Evolutionary conservation across 2,113 vertebrate species (phyloP).

Genomic region (Empidonax alnorum): DNA sequence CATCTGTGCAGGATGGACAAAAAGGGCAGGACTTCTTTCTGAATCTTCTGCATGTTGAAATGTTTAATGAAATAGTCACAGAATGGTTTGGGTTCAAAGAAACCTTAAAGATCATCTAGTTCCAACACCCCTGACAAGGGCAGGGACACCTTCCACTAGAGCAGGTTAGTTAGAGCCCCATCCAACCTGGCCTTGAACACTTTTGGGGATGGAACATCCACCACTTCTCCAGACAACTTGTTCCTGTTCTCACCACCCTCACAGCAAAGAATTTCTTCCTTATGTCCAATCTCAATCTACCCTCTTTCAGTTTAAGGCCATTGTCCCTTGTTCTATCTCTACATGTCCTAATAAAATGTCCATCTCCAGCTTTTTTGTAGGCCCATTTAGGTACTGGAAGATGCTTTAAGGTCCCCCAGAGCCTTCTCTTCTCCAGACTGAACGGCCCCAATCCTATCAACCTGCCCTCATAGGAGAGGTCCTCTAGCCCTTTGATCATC

Average conservation of each 20-base stretch:
- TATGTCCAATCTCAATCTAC: neutral
- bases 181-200: neutral
- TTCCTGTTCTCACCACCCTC: neutral
- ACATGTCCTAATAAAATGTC: neutral
- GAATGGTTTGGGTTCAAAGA: neutral
- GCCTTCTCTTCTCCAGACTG: neutral
- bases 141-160: neutral
- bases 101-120: neutral
- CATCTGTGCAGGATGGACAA: neutral
- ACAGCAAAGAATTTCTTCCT: neutral
- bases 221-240: neutral
- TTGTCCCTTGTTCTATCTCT: neutral
- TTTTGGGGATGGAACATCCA: neutral
- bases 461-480: neutral
- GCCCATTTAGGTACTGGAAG: neutral
- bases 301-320: neutral
- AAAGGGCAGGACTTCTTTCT: neutral
- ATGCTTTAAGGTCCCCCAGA: neutral
- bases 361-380: neutral
- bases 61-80: neutral
- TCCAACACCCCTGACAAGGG: neutral
- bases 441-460: neutral
- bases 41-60: neutral
- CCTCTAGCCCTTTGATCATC: neutral
- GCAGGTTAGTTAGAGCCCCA: neutral